These are phyloP conservation scores for Dicyrtomina minuta DNA, from an alignment of 2,888 invertebrate genomes.

Conservation along the genomic window DNA sequence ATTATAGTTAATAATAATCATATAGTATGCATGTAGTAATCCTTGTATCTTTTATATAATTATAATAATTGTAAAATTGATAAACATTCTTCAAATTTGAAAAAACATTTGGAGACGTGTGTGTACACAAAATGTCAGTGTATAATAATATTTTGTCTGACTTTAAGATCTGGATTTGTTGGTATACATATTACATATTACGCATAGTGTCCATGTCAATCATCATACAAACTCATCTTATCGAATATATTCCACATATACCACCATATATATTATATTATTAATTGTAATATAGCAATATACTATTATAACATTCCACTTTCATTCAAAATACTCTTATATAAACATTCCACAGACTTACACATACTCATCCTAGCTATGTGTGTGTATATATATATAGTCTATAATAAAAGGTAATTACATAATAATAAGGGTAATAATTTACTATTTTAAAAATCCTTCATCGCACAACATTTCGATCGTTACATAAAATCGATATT, in stretches of 20 bases:
- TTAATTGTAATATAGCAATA: not conserved
- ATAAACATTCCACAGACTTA: constrained; percentile 3
- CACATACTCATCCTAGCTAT: constrained; percentile 2
- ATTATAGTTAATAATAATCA: not conserved
- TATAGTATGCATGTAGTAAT: not conserved
- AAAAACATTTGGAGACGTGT: constrained; percentile 1
- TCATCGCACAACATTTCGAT: too few relatives aligned
- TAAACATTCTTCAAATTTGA: constrained; percentile 2
- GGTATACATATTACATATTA: not conserved
- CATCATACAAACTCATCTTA: not conserved
- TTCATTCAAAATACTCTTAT: constrained; percentile 8
- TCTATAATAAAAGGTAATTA: not conserved
- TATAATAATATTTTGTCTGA: too few relatives aligned
- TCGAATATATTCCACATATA: too few relatives aligned
- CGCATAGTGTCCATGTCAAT: not conserved
- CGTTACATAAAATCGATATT: too few relatives aligned
- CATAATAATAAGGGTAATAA: not conserved
- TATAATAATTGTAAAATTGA: constrained; percentile 11
- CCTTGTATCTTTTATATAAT: not conserved
- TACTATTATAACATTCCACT: too few relatives aligned
- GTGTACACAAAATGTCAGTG: not conserved
- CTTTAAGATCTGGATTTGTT: too few relatives aligned
- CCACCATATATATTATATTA: not conserved
- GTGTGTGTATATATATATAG: not conserved
- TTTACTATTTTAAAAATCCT: too few relatives aligned